Base-by-base conservation (phyloP, 2,113 vertebrate genomes). In the Oryzias celebensis region DNA sequence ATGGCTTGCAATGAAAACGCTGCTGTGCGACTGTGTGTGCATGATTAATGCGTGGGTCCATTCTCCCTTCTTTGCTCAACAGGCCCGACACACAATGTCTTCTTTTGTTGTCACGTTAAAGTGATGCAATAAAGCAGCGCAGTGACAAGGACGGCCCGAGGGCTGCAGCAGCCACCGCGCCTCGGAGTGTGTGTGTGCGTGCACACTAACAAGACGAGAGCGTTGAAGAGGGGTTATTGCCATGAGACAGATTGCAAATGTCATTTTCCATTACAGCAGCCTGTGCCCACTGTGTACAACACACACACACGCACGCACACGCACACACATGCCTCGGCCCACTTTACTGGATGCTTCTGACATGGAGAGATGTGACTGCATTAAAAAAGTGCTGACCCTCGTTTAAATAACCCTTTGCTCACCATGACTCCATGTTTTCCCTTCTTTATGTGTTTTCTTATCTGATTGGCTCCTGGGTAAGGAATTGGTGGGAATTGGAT, bases 221-320 rank as follows among this genome's bases (percentile, higher is more conserved):
- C 83, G 50, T 70, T 88, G 87, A 80, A 87, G 85, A 86, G 87
- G 80, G 84, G 89, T 86, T 91, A 90, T 89, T 90, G 87, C 88
- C 88, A 92, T 81, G 80, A 91, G 89, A 92, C 92, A 92, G 90
- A 93, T 92, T 92, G 91, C 88, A 92, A 89, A 86, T 93, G 90
- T 92, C 90, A 90, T 90, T 92, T 92, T 90, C 88, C 86, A 92
- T 93, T 91, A 91, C 75, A 75, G 83, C 83, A 80, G 82, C 77
- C 65, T 16, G 66, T 82, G 81, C 81, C 60, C 77, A 23, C 69
- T 70, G 81, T 82, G 78, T 65, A 59, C 48, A 41, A 68, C 65
- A 74, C 74, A 28, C 26, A 28, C 68, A 67, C 59, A 61, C 63
- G 55, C 66, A 53, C 59, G 66, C 71, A 68, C 61, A 72, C 55